Evolutionary conservation across 2,113 vertebrate species (phyloP).

Genomic region (Bothrops jararaca): DNA sequence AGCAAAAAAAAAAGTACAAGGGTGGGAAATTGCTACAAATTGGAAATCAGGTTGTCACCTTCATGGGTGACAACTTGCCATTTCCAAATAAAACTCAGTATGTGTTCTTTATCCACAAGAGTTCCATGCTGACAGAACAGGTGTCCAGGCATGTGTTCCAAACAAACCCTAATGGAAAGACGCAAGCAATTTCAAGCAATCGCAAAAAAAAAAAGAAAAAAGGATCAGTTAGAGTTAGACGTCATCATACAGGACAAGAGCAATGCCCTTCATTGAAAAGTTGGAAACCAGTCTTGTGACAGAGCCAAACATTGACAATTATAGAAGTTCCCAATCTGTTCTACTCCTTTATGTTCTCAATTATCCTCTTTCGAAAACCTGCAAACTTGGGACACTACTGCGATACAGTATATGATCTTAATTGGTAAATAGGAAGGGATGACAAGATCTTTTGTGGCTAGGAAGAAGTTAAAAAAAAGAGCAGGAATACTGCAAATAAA

Average conservation of each 20-base stretch:
- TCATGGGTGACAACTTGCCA: slow-evolving; percentile 7
- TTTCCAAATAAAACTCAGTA: slow-evolving; percentile 29
- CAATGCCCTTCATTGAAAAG: slow-evolving; percentile 19
- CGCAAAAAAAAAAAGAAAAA: not conserved
- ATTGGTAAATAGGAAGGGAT: not conserved
- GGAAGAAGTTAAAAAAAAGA: not conserved
- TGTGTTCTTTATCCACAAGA: not conserved
- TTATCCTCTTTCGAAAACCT: not conserved
- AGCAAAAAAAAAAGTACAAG: not conserved
- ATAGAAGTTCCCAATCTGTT: not conserved
- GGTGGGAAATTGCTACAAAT: slow-evolving; percentile 27
- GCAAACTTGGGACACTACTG: not conserved
- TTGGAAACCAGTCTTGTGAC: slow-evolving; percentile 3
- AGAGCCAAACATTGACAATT: not conserved
- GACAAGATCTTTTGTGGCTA: not conserved
- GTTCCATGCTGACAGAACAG: slow-evolving; percentile 34
- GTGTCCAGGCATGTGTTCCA: slow-evolving; percentile 34
- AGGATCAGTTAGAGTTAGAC: slow-evolving; percentile 26
- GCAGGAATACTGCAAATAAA: not conserved
- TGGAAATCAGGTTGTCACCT: not conserved
- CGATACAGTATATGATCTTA: not conserved
- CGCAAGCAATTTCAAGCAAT: slow-evolving; percentile 18
- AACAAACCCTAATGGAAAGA: slow-evolving; percentile 8
- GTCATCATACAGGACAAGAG: not conserved
- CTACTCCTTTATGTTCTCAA: not conserved